Evolutionary conservation across 1,140 invertebrate genomes (phyloP), one percentile per base, ranked within the genome.

Genomic region (Trialeurodes vaporariorum): DNA sequence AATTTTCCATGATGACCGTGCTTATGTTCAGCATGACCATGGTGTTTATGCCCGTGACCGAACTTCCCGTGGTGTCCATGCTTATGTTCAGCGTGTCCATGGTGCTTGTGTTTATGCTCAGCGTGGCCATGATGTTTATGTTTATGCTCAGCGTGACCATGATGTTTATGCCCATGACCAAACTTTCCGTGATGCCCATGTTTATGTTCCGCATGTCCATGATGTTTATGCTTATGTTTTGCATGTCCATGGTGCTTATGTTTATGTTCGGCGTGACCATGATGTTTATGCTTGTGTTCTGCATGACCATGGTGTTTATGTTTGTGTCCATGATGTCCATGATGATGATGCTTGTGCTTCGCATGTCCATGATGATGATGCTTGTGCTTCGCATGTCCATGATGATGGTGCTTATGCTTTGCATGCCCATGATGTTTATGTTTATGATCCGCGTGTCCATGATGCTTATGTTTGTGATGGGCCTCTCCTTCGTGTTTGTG

Each of bases 401-500:
- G 67, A 58, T 70, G 70, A 24, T 70, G 67, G 24, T 70, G 70
- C 59, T 67, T 67, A 26, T 70, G 70, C 12, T 67, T 67, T 49
- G 68, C 68, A 5, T 70, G 65, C 22, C 70, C 70, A n/a, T 65
- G 65, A 40, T 70, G 70, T 34, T 67, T 65, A 65, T 70, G 69
- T 21, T 26, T 49, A 61, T 71, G 70, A 34, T 71, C 70, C 5
- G 70, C 70, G 22, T 61, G 64, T 25, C 70, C 70, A 17, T 71
- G 68, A 58, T 71, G 70, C 17, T 71, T 67, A 58, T 71, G 70
- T 23, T 69, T 65, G 34, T 71, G 70, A 21, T 69, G 67, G 1
- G 70, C 70, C 49, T 71, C 68, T 0, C 70, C 70, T 25, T 67
- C 70, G 49, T 71, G 70, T 58, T 71, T 71, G 63, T 71, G 70